A percentile compares a stretch with the other conserved stretches of the same genome.
Evolutionary conservation across 1,140 invertebrate genomes (phyloP).

Genomic region (Meloidogyne exigua): DNA sequence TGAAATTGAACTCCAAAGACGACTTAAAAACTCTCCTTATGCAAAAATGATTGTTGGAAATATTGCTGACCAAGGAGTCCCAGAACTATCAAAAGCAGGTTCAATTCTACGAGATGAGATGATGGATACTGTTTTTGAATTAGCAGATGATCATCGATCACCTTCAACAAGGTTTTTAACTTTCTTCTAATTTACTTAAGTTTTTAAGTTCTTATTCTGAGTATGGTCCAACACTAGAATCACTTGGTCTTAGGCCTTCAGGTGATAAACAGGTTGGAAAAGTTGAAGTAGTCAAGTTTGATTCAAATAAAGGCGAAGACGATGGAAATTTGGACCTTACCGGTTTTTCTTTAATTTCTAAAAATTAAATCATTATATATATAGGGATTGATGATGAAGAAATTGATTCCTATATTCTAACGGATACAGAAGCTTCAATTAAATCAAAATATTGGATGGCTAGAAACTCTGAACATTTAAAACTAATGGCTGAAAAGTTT

Average conservation of each 20-base stretch:
- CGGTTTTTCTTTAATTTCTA: constrained; percentile 32
- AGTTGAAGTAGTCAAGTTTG: neutral
- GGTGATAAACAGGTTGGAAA: neutral
- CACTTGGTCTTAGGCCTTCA: constrained; percentile 38
- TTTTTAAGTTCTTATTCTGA: neutral
- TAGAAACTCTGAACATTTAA: constrained; percentile 51
- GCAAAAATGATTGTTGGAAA: constrained; percentile 44
- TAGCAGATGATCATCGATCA: constrained; percentile 33
- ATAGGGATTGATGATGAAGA: constrained; percentile 60
- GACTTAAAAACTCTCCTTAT: constrained; percentile 53
- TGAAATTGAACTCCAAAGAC: constrained; percentile 53
- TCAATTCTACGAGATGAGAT: constrained; percentile 41
- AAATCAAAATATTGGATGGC: constrained; percentile 59
- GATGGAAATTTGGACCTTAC: constrained; percentile 51
- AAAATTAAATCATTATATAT: neutral
- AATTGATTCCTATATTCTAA: constrained; percentile 60
- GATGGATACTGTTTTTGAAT: constrained; percentile 48
- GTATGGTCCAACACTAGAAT: constrained; percentile 49
- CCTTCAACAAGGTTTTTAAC: constrained; percentile 6
- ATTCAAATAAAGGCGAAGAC: constrained; percentile 6
- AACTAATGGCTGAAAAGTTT: constrained; percentile 48
- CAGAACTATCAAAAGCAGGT: constrained; percentile 38
- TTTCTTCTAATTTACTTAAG: neutral
- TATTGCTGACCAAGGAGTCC: constrained; percentile 30
- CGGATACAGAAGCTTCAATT: constrained; percentile 47